Evolutionary conservation across 2,888 invertebrate species (phyloP), one percentile per base, ranked within the genome.

Genomic region (Macroteleia sp.): DNA sequence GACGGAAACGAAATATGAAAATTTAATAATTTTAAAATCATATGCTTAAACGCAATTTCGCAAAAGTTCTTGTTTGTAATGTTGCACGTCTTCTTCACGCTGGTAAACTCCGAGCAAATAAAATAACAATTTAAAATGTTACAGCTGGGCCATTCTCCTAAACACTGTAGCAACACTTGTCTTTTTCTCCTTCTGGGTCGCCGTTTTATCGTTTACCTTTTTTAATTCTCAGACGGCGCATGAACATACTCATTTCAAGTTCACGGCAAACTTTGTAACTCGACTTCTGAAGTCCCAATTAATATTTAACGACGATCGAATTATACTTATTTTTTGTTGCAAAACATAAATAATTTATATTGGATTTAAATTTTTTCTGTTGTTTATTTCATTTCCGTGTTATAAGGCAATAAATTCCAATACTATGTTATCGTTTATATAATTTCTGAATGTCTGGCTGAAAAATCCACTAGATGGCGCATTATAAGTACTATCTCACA

Each of bases 71-170:
- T 59, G 69, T 52, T 69, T 69, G 57, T 57, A 69, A 69, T 34
- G 44, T 59, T 64, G 62, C 73, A 54, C 62, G 62, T 71, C 61
- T 70, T 70, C 36, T 34, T 71, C 42, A 62, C 36, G 62, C 44
- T 30, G n/a, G 48, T 36, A 46, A 73, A 64, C 52, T 48, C 46
- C 39, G 64, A 48, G 59, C 44, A 66, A 75, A 67, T 75, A 75
- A 67, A 67, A 76, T 76, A 76, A 76, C 62, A 76, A 76, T 76
- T 76, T 62, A 44, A 69, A 69, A 56, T 57, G 69, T 76, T 64
- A 64, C 57, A 25, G 48, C 41, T 41, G 41, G 25, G 32, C 54
- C 46, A 62, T 69, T 69, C 36, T 36, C 41, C 56, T 69, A 75
- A 75, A 62, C 32, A 67, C 54, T 52, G 22, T 42, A 56, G 59